Conservation (phyloP, 2,888 invertebrate genomes). For the Thyatira batis region DNA sequence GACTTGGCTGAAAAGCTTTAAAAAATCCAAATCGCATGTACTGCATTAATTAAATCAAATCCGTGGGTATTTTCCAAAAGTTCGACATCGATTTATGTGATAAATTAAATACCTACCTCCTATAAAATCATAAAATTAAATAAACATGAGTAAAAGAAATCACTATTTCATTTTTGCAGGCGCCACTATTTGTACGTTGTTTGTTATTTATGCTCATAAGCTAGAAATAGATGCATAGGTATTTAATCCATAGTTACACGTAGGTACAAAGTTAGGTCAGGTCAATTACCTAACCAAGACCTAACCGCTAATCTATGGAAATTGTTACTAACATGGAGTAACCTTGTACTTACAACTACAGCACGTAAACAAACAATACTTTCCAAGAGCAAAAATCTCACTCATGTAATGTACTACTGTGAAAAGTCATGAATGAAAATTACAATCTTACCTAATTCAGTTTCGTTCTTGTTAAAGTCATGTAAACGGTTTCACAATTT, state of each 20-base stretch:
- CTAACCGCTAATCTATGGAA: constrained; percentile 26
- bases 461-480: not conserved
- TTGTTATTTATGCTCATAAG: no score
- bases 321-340: constrained; percentile 16
- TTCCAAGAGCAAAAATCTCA: not conserved
- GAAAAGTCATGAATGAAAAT: constrained; percentile 3
- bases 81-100: no score
- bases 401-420: not conserved
- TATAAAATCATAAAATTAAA: no score
- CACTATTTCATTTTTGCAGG: no score
- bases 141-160: no score
- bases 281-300: constrained; percentile 47
- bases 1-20: no score
- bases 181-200: no score
- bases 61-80: no score
- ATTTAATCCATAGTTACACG: not conserved
- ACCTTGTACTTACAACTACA: constrained; percentile 40
- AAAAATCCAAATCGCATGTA: no score
- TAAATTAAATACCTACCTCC: no score
- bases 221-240: no score
- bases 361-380: constrained; percentile 39
- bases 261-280: constrained; percentile 27
- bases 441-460: constrained; percentile 33
- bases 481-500: not conserved
- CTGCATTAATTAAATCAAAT: no score